Evolutionary conservation across 2,797 vertebrate genomes (phyloP), one percentile per base, ranked within the genome.

Genomic region (Characodon lateralis): DNA sequence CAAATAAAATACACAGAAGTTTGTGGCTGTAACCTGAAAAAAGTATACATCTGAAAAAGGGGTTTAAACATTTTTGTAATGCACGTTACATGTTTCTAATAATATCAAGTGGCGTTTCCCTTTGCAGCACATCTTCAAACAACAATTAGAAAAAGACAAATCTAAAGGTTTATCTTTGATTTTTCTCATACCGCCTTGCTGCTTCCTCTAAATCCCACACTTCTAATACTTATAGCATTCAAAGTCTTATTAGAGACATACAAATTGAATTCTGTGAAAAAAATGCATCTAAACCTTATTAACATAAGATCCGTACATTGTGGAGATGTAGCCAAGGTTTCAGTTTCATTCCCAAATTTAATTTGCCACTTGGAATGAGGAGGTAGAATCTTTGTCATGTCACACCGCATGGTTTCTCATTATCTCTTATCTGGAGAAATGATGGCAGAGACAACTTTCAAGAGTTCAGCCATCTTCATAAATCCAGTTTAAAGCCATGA

Each of bases 321-420:
- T 51, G 70, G 16, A 71, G n/a, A 35, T 31, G 8, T 3, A 5
- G 51, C 16, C 51, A 72, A 55, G 20, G 3, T 24, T 24, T 72
- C 16, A 1, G 51, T n/a, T 39, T 41, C 13, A 2, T 56, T 56
- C 31, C 31, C 24, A 72, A 41, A 41, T 2, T 7, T 72, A 56
- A 39, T 72, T 55, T 18, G 9, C 14, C 70, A 55, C 22, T 31
- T 12, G 18, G 6, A 35, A 28, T 74, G 78, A 2, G 66, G 66
- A 26, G 41, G 41, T 43, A 61, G 72, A 39, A 63, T 83, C 72
- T 85, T 73, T 73, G 77, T 78, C 81, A 59, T 79, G 22, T 26
- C 6, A 31, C 88, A 87, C 87, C 74, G 85, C 79, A 61, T 73
- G 90, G 56, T 6, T 79, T 68, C 88, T 94, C 83, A 87, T 94